Evolutionary conservation across 2,113 vertebrate genomes (phyloP).

Genomic region (Rhizomys pruinosus): DNA sequence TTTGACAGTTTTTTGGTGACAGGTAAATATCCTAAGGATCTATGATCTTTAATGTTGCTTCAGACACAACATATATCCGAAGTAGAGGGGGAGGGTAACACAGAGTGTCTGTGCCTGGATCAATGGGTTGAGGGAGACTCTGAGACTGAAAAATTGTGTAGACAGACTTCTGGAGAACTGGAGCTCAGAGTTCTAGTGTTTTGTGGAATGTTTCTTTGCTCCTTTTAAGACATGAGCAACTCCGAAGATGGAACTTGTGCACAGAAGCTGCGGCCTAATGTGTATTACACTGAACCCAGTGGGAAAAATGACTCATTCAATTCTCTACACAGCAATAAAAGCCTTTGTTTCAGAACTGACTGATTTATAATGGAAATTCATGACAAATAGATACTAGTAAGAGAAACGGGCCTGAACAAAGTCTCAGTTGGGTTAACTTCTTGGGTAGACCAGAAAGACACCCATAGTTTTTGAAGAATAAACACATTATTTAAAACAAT

Average conservation of each 20-base stretch:
- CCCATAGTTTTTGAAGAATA: not conserved
- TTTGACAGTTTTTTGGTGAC: not conserved
- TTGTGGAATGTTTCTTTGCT: not conserved
- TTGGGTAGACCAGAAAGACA: not conserved
- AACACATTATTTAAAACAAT: not conserved
- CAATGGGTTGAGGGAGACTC: not conserved
- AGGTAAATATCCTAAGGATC: not conserved
- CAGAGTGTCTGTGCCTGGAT: not conserved
- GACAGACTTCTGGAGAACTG: not conserved
- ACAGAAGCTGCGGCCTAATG: not conserved
- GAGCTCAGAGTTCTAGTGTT: not conserved
- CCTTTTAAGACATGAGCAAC: not conserved
- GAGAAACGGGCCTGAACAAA: not conserved
- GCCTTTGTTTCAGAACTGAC: not conserved
- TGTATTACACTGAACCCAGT: not conserved
- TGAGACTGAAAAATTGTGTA: not conserved
- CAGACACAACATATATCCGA: not conserved
- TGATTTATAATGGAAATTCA: not conserved
- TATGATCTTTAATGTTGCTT: not conserved
- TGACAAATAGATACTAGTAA: not conserved
- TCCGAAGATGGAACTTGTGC: not conserved
- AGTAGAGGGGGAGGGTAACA: not conserved
- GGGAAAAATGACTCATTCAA: not conserved
- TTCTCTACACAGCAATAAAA: not conserved
- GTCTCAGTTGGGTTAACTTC: not conserved